These are phyloP conservation scores for Phthorimaea operculella DNA, from an alignment of 1,140 invertebrate genomes.

Conservation along the genomic window DNA sequence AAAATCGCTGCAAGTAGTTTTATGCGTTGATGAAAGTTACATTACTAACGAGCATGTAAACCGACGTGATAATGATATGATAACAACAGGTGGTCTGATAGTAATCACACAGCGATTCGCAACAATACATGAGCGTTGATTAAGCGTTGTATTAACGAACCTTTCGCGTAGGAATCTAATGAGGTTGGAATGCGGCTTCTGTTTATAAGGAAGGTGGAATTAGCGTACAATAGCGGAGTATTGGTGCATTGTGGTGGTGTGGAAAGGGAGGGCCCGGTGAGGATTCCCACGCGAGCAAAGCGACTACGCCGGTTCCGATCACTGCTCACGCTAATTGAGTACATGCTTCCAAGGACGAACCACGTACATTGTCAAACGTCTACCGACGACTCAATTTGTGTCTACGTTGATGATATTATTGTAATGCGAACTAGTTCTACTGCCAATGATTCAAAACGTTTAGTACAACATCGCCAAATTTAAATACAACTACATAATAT, in stretches of 20 bases:
- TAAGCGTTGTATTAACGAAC: not conserved
- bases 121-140: not conserved
- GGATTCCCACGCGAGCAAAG: conserved; percentile 49
- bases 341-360: conserved; percentile 35
- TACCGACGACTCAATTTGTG: not conserved
- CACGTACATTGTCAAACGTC: conserved; percentile 8
- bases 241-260: conserved; percentile 12
- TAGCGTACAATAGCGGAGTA: not conserved
- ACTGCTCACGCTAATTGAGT: conserved; percentile 49
- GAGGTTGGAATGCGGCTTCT: not conserved
- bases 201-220: not conserved
- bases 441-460: no score
- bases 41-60: not conserved
- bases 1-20: not conserved
- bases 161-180: not conserved
- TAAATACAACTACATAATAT: not conserved
- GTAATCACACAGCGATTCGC: not conserved
- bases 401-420: not conserved
- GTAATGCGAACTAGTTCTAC: no score
- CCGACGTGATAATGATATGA: not conserved
- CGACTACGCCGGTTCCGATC: conserved; percentile 51
- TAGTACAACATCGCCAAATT: not conserved
- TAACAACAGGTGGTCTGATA: not conserved
- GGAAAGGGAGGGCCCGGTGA: conserved; percentile 29
- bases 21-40: no score